Conservation (phyloP, 1,140 invertebrate species). For the Wiebesia pumilae region DNA sequence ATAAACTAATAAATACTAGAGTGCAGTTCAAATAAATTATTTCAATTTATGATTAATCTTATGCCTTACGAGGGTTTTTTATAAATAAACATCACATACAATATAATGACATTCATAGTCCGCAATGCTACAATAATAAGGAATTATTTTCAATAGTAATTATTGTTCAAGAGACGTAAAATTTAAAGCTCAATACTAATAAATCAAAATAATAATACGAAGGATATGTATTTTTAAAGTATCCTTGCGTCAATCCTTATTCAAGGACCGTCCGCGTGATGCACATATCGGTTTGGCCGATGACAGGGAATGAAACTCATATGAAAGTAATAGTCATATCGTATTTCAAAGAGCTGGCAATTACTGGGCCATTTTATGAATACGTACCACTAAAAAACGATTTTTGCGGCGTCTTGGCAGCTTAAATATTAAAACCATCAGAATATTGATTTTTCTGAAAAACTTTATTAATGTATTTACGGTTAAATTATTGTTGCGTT, state of each 20-base stretch:
- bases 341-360: conserved; percentile 19
- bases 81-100: not conserved
- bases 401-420: not conserved
- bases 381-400: not conserved
- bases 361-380: conserved; percentile 12
- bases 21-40: not conserved
- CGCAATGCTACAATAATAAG: not conserved
- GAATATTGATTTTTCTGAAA: not conserved
- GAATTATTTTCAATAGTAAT: not conserved
- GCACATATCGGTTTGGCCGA: not conserved
- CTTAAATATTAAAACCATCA: conserved; percentile 2
- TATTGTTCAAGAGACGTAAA: not conserved
- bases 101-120: not conserved
- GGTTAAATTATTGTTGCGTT: no score
- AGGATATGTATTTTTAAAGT: conserved; percentile 22
- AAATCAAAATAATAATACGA: conserved; percentile 32
- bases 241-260: conserved; percentile 29
- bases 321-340: conserved; percentile 5
- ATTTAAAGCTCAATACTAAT: conserved; percentile 22
- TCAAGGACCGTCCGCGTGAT: conserved; percentile 30
- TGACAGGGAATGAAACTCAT: conserved; percentile 5
- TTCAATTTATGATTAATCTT: not conserved
- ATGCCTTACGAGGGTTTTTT: not conserved
- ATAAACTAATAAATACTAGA: no score
- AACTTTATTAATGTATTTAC: not conserved